Percentiles rank a stretch among this genome's conserved stretches.
Evolutionary conservation across 2,888 invertebrate species (phyloP).

Genomic region (Tenthredo notha): DNA sequence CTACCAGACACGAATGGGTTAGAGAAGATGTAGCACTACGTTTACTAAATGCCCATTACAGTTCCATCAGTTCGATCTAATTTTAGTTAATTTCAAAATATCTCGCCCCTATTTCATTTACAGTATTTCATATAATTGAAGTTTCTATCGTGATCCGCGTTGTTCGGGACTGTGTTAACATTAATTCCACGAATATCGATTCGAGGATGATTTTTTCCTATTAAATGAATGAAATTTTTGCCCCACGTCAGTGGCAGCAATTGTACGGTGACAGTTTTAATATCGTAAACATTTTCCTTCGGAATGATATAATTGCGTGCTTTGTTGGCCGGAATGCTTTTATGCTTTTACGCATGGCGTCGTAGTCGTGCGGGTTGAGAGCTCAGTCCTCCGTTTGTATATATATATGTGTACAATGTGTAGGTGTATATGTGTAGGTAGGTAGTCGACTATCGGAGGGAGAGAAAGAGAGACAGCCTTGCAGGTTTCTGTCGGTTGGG

Average conservation of each 20-base stretch:
- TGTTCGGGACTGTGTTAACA: not conserved
- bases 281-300: constrained; percentile 50
- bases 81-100: not conserved
- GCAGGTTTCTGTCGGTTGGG: not conserved
- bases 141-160: not conserved
- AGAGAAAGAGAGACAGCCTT: not conserved
- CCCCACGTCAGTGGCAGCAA: not conserved
- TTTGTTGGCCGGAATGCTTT: constrained; percentile 47
- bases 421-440: not conserved
- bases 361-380: constrained; percentile 4
- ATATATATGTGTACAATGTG: not conserved
- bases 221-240: not conserved
- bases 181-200: not conserved
- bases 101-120: not conserved
- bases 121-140: not conserved
- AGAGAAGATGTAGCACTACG: constrained; percentile 11
- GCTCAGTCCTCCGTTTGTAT: not conserved
- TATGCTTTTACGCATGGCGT: constrained; percentile 37
- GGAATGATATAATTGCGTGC: constrained; percentile 48
- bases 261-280: constrained; percentile 39
- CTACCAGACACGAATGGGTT: not conserved
- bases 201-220: not conserved
- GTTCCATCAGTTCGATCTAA: not conserved
- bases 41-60: not conserved
- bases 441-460: constrained; percentile 7